phyloP scores from a whole-genome alignment of 2,888 invertebrate species.

The Tenthredo livida region DNA sequence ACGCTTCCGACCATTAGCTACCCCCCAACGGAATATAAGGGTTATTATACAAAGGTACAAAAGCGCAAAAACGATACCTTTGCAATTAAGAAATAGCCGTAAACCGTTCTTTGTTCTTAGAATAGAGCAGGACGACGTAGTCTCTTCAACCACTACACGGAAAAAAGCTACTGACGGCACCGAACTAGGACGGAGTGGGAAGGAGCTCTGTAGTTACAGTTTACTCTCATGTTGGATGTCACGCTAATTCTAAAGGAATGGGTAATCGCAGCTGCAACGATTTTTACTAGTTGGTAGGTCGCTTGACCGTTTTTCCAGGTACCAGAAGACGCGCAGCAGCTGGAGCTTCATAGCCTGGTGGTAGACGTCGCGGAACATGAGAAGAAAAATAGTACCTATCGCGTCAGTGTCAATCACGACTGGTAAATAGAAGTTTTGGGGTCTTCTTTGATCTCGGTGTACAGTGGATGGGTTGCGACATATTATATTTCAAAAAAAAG shows the following conservation, averaged over 20 bases:
- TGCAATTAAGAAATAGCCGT: conserved; percentile 74
- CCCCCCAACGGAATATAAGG: conserved; percentile 46
- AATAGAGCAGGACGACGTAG: conserved; percentile 16
- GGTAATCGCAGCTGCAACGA: conserved; percentile 66
- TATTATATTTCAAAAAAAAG: neutral
- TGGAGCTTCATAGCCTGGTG: neutral
- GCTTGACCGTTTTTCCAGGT: conserved; percentile 45
- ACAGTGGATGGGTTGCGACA: neutral
- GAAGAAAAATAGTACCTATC: conserved; percentile 17
- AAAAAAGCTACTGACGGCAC: conserved; percentile 30
- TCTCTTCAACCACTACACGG: conserved; percentile 6
- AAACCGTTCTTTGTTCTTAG: conserved; percentile 60
- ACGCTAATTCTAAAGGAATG: conserved; percentile 73
- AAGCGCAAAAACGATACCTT: conserved; percentile 75
- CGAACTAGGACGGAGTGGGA: conserved; percentile 24
- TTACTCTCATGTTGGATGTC: conserved; percentile 63
- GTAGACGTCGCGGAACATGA: conserved; percentile 3
- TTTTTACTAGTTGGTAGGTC: conserved; percentile 32
- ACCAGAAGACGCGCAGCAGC: neutral
- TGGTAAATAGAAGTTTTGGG: conserved; percentile 36
- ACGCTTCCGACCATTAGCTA: conserved; percentile 31
- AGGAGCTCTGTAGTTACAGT: neutral
- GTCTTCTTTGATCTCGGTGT: conserved; percentile 28
- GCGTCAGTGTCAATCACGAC: conserved; percentile 36
- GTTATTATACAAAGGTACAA: conserved; percentile 70